Evolutionary conservation across 2,797 vertebrate genomes (phyloP).

Genomic region (Lagodon rhomboides): DNA sequence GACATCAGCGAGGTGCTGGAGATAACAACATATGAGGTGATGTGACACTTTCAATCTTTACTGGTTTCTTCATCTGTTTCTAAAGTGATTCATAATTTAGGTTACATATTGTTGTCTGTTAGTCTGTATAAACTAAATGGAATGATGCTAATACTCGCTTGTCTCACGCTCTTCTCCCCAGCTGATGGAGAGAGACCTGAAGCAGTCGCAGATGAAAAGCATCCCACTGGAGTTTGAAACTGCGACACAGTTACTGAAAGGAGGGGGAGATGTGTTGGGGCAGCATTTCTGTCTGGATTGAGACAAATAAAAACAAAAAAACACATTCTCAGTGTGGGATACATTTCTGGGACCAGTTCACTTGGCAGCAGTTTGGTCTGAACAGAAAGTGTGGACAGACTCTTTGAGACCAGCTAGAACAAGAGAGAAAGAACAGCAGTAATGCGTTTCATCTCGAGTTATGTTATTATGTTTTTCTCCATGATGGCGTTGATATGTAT

Average conservation of each 20-base stretch:
- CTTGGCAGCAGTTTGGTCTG: not conserved
- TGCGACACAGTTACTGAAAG: constrained; percentile 87
- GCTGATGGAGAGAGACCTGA: constrained; percentile 93
- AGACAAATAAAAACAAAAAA: not conserved
- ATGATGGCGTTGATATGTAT: not conserved
- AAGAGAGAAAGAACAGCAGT: not conserved
- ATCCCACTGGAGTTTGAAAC: constrained; percentile 92
- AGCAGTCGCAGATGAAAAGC: constrained; percentile 78
- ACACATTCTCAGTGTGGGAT: not conserved
- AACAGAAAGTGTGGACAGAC: not conserved
- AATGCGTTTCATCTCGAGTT: not conserved
- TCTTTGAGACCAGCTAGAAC: not conserved
- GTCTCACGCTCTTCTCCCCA: constrained; percentile 62
- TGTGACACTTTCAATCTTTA: not conserved
- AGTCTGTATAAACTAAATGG: not conserved
- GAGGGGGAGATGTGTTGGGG: constrained; percentile 82
- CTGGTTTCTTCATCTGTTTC: not conserved
- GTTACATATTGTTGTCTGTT: not conserved
- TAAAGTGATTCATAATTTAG: not conserved
- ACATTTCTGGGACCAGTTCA: constrained; percentile 3
- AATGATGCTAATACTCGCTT: not conserved
- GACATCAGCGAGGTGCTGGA: constrained; percentile 90
- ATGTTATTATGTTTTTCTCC: not conserved
- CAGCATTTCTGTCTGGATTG: constrained; percentile 89
- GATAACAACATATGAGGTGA: constrained; percentile 89